A percentile compares a stretch with the other conserved stretches of the same genome.
These are phyloP conservation scores for Columba guinea DNA, from an alignment of 2,797 vertebrate genomes.

Conservation along the genomic window DNA sequence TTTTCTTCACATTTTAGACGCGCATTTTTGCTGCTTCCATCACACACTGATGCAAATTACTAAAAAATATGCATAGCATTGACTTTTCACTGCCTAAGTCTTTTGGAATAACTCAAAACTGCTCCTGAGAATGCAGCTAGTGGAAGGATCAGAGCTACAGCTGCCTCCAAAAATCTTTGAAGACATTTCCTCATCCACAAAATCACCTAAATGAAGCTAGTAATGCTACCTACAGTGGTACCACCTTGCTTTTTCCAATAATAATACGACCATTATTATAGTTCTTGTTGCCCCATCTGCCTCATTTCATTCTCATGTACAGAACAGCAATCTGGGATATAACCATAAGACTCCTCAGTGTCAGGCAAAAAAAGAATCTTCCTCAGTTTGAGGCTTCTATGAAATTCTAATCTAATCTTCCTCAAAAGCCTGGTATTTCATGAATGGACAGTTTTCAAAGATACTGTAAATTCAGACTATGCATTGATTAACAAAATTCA, in stretches of 20 bases:
- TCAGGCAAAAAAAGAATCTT: background rate
- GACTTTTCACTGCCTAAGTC: background rate
- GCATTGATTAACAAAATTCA: background rate
- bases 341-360: background rate
- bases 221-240: background rate
- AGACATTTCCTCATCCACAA: background rate
- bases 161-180: background rate
- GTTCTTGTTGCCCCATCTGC: background rate
- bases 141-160: background rate
- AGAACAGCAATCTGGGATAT: background rate
- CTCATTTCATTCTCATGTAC: background rate
- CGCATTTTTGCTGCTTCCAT: background rate
- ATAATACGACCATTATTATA: background rate
- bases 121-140: background rate
- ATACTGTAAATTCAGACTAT: background rate
- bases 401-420: background rate
- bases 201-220: background rate
- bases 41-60: background rate
- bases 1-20: background rate
- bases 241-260: background rate
- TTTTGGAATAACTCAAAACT: background rate
- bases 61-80: background rate
- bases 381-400: background rate
- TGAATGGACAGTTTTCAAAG: background rate
- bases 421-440: background rate